Percentiles rank a stretch among this genome's conserved stretches.
Evolutionary conservation across 37 sponge, comb jelly and placozoan genomes (phyloP).

Genomic region (Crambe crambe): DNA sequence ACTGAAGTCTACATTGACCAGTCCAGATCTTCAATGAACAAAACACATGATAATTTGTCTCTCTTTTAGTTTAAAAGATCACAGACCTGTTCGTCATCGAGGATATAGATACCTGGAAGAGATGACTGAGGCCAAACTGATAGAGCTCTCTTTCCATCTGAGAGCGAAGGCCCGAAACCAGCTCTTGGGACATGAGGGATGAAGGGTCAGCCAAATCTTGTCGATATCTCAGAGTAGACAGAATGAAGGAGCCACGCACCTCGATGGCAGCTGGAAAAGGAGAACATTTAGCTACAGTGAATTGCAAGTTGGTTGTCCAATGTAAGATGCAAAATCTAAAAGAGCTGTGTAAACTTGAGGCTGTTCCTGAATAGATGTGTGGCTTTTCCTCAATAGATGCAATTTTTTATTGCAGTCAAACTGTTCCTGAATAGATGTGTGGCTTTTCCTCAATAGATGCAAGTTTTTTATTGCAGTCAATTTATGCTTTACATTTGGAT

Average conservation of each 20-base stretch:
- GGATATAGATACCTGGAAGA: background rate
- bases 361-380: no score
- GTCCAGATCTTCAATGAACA: conserved; percentile 4
- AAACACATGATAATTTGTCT: background rate
- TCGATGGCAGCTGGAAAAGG: conserved; percentile 14
- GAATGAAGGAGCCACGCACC: conserved; percentile 12
- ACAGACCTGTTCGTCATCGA: conserved; percentile 18
- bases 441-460: no score
- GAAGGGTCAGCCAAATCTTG: background rate
- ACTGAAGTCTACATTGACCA: background rate
- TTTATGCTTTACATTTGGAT: no score
- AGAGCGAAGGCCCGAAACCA: background rate
- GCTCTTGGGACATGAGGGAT: background rate
- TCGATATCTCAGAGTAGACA: background rate
- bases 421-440: no score
- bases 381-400: no score
- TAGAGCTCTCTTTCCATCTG: conserved; percentile 7
- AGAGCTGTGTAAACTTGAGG: no score
- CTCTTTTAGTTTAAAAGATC: background rate
- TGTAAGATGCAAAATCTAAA: no score
- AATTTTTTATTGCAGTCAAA: no score
- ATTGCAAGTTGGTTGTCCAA: no score
- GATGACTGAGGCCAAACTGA: conserved; percentile 1
- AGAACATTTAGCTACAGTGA: background rate
- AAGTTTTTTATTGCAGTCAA: no score